Evolutionary conservation across 2,113 vertebrate species (phyloP), one percentile per base, ranked within the genome.

Genomic region (Istiophorus platypterus): DNA sequence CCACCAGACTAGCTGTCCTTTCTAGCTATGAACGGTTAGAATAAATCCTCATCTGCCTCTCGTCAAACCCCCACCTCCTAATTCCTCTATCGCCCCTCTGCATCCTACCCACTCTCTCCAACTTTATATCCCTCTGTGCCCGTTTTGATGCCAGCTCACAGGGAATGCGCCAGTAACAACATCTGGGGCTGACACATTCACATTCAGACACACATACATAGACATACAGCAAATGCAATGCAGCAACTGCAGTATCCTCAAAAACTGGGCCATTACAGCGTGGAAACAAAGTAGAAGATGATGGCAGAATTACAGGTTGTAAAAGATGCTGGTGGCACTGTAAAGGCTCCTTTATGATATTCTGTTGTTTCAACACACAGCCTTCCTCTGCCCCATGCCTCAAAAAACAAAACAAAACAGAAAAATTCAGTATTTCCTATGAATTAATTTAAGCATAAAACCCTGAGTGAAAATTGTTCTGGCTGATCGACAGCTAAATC

Each of bases 81-180:
- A 87, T 56, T 41, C 81, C 63, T 73, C 73, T 57, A 71, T 20
- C 62, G 6, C 27, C 41, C 54, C 41, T 72, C 42, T 71, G 20
- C 73, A 77, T 75, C 79, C 69, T 12, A 5, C 58, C 24, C 57
- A 27, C 45, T 17, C 82, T 56, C 57, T 68, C 54, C 64, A 24
- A 41, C 61, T 78, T 54, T 24, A 67, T 26, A 68, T 72, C 39
- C 63, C 74, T 59, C 58, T 62, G 59, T 76, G 51, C 27, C 49
- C 39, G 9, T 72, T 80, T 52, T 6, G 31, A 72, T 77, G 80
- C 70, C 74, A 76, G 57, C 61, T 39, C 29, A 61, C 61, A 52
- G 79, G 41, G 62, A 62, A 34, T 15, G 75, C 39, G 70, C 79
- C 76, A 64, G 63, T 7, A 42, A 27, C 49, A 82, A 77, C 79